A percentile compares a stretch with the other conserved stretches of the same genome.
Conservation (phyloP, 2,797 vertebrate species). For the Aviceda cuculoides region DNA sequence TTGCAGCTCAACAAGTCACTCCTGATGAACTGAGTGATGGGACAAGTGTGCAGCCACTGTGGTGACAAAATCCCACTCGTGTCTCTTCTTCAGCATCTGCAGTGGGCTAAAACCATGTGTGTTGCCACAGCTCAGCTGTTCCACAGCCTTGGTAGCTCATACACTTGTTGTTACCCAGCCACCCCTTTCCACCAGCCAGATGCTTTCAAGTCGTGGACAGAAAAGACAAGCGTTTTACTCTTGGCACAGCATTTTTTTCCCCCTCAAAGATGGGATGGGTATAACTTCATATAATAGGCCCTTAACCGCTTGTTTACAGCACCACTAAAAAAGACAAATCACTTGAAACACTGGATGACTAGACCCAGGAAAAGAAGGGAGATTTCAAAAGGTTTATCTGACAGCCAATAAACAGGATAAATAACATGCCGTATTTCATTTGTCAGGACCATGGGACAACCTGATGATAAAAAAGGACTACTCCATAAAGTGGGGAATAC, state of each 20-base stretch:
- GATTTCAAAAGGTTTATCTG: constrained; percentile 53
- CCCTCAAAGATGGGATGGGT: background rate
- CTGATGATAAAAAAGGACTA: constrained; percentile 45
- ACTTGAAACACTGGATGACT: background rate
- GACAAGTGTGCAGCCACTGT: background rate
- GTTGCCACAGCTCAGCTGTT: background rate
- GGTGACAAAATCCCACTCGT: background rate
- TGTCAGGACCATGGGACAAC: constrained; percentile 19
- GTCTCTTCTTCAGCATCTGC: background rate
- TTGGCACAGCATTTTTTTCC: background rate
- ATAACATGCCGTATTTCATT: constrained; percentile 55
- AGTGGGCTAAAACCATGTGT: background rate
- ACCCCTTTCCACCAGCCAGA: background rate
- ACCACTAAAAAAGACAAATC: constrained; percentile 53
- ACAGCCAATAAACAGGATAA: constrained; percentile 48
- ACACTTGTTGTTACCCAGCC: background rate
- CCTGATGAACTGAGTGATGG: background rate
- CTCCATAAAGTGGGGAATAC: constrained; percentile 36
- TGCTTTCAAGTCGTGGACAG: background rate
- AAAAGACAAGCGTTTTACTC: background rate
- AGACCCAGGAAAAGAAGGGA: background rate
- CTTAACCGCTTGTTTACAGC: constrained; percentile 37
- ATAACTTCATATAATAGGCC: constrained; percentile 13
- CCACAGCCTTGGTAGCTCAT: background rate
- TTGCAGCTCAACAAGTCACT: background rate